These are phyloP conservation scores for Cairina moschata DNA, from an alignment of 2,113 vertebrate genomes.

Conservation along the genomic window DNA sequence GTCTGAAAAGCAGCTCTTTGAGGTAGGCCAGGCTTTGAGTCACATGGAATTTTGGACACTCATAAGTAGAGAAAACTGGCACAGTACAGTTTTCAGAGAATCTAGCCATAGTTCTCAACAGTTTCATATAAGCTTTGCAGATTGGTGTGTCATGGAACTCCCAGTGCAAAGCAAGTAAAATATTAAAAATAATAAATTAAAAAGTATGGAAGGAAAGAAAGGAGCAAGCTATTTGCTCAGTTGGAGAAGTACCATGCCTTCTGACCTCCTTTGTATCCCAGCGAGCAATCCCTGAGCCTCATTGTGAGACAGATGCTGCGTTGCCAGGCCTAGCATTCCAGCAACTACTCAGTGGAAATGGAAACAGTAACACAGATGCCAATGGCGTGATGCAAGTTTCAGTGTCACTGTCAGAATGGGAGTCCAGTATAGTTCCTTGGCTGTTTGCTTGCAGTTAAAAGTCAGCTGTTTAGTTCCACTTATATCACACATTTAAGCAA, in stretches of 20 bases:
- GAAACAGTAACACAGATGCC: slow-evolving; percentile 36
- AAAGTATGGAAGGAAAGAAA: neutral
- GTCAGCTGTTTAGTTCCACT: neutral
- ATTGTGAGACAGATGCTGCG: neutral
- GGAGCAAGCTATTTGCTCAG: neutral
- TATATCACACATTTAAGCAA: neutral
- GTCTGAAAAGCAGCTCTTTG: neutral
- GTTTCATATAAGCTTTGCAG: neutral
- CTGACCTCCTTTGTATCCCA: neutral
- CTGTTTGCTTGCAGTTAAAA: slow-evolving; percentile 19
- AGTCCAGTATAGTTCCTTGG: neutral
- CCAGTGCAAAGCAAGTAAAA: neutral
- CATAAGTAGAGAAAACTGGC: neutral
- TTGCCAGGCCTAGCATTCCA: slow-evolving; percentile 17
- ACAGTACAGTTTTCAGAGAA: neutral
- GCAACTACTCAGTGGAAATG: slow-evolving; percentile 25
- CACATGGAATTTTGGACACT: neutral
- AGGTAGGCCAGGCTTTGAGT: neutral
- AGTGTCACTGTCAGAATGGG: slow-evolving; percentile 6
- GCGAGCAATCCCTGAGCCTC: neutral
- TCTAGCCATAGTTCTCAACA: neutral
- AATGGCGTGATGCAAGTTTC: slow-evolving; percentile 28
- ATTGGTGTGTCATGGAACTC: neutral
- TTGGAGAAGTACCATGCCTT: neutral
- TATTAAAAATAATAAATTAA: neutral